Evolutionary conservation across 2,888 invertebrate species (phyloP).

Genomic region (Diaphora mendica): DNA sequence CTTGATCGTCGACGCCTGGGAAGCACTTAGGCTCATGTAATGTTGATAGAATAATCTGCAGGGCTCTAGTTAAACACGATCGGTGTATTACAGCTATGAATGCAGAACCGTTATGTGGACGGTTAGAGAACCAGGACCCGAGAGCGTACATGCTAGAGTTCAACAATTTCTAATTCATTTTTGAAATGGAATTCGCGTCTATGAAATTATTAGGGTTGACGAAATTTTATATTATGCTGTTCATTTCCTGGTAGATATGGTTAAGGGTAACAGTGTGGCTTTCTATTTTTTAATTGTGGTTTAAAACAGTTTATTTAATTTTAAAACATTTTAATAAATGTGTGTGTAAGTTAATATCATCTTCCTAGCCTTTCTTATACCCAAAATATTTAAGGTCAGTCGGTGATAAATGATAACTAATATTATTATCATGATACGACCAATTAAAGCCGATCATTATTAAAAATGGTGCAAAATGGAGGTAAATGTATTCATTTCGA

Average conservation of each 20-base stretch:
- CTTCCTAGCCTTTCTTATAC: no score
- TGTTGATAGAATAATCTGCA: constrained; percentile 30
- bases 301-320: neutral
- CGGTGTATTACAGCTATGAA: constrained; percentile 54
- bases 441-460: no score
- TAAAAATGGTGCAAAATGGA: no score
- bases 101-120: constrained; percentile 45
- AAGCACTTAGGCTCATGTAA: neutral
- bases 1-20: neutral
- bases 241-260: neutral
- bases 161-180: neutral
- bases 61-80: constrained; percentile 43
- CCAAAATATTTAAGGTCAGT: no score
- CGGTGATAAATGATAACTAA: no score
- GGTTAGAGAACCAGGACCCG: constrained; percentile 21
- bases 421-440: no score
- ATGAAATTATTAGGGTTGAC: neutral
- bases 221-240: neutral
- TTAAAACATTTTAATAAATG: neutral
- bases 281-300: neutral
- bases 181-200: neutral
- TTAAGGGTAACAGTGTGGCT: neutral
- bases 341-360: neutral
- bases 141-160: constrained; percentile 31
- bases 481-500: no score